phyloP scores from a whole-genome alignment of 2,888 invertebrate genomes.

The Netelia inedita region DNA sequence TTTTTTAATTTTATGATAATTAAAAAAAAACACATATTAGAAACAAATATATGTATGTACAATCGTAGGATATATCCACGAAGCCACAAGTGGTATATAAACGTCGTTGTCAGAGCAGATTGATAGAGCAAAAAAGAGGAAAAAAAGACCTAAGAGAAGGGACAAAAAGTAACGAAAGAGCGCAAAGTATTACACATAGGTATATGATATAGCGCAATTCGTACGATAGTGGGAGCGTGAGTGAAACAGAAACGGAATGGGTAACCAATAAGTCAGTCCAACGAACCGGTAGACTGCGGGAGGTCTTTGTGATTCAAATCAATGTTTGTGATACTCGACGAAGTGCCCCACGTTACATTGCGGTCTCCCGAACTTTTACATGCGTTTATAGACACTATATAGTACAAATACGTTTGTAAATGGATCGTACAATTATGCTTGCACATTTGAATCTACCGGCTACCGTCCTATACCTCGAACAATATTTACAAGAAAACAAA shows the following conservation, averaged over 20 bases:
- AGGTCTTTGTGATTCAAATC: slow-evolving; percentile 84
- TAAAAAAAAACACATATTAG: too few relatives aligned
- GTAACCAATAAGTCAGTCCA: slow-evolving; percentile 81
- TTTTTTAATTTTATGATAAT: too few relatives aligned
- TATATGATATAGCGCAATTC: slow-evolving; percentile 18
- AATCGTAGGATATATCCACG: slow-evolving; percentile 48
- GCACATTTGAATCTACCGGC: slow-evolving; percentile 23
- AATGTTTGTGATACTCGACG: slow-evolving; percentile 83
- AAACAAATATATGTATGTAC: neutral
- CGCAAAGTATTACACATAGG: slow-evolving; percentile 54
- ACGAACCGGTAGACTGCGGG: slow-evolving; percentile 81
- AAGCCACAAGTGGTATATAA: slow-evolving; percentile 83
- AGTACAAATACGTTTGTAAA: neutral
- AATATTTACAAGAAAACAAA: neutral
- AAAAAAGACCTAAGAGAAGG: slow-evolving; percentile 19
- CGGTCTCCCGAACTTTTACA: slow-evolving; percentile 74
- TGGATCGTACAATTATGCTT: neutral
- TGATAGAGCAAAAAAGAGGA: slow-evolving; percentile 75
- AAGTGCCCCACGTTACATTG: slow-evolving; percentile 75
- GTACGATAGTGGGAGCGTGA: slow-evolving; percentile 50
- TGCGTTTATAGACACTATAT: slow-evolving; percentile 55
- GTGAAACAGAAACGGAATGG: slow-evolving; percentile 70
- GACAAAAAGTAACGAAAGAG: slow-evolving; percentile 51
- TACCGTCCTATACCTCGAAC: slow-evolving; percentile 11
- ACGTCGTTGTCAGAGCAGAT: slow-evolving; percentile 80